Evolutionary conservation across 2,888 invertebrate genomes (phyloP), one percentile per base, ranked within the genome.

Genomic region (Aleiodes leptofemur): DNA sequence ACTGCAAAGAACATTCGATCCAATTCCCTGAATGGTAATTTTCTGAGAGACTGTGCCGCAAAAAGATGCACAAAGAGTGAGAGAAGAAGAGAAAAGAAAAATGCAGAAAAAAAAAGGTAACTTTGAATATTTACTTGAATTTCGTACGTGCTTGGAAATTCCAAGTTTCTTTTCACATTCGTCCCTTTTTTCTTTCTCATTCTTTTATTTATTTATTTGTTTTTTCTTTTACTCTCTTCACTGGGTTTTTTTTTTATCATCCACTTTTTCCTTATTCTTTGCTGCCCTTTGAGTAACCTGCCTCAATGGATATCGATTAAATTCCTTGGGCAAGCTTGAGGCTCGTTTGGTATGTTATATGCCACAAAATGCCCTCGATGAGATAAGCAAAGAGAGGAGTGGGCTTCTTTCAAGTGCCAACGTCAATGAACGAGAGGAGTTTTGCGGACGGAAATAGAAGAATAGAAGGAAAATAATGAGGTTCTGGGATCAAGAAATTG

Each of bases 241-340:
- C 34, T 34, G 66, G 23, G 50, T 31, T 16, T 31, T 57, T 71
- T 55, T 53, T 66, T 57, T 3, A 23, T n/a, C 1, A 50, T 29
- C 51, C 34, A 34, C n/a, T 55, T 59, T 43, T 55, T 43, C 14
- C n/a, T 70, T 64, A 23, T 4, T 11, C 43, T 43, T 43, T 43
- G 43, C 9, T 43, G 43, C 43, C 9, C 43, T 43, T 43, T 23
- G 16, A 16, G 23, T 1, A 23, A 16, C 56, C 78, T 79, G 79
- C 82, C 82, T 81, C 81, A 80, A 79, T 72, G 84, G 84, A 85
- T 85, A 85, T 85, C 84, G 85, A 85, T 84, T 84, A 84, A 82
- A 84, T 82, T 80, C 78, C 78, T 75, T 68, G 76, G 59, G 69
- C 72, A 75, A 76, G 64, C 68, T 69, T 74, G 72, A 51, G 64